Evolutionary conservation across 2,113 vertebrate species (phyloP).

Genomic region (Tachysurus fulvidraco): DNA sequence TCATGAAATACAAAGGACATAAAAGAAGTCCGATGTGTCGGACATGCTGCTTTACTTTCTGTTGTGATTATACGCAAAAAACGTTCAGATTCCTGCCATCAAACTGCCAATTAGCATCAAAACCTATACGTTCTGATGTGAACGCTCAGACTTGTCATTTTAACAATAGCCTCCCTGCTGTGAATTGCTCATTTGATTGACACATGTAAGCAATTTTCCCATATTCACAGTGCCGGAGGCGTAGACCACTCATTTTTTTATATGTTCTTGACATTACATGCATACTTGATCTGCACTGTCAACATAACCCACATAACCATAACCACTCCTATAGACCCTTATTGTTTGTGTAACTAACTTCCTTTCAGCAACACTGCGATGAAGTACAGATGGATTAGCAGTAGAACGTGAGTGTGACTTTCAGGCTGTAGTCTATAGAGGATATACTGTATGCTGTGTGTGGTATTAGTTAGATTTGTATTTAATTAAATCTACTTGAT

Average conservation of each 20-base stretch:
- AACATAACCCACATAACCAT: background rate
- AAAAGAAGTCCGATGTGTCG: background rate
- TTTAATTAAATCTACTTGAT: background rate
- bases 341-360: background rate
- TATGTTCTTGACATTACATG: background rate
- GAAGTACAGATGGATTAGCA: background rate
- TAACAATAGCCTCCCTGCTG: constrained; percentile 60
- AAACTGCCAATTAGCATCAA: constrained; percentile 19
- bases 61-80: constrained; percentile 13
- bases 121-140: background rate
- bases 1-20: background rate
- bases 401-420: background rate
- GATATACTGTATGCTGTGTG: background rate
- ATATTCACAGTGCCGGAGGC: constrained; percentile 17
- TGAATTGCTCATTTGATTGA: constrained; percentile 61
- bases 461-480: background rate
- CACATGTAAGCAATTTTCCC: constrained; percentile 35
- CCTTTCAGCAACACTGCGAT: background rate
- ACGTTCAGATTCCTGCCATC: background rate
- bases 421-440: background rate
- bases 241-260: background rate
- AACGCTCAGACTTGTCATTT: constrained; percentile 55
- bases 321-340: background rate
- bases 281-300: background rate
- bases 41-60: constrained; percentile 2